Base-by-base conservation (phyloP, 2,797 vertebrate species). In the Rhyacichthys aspro region DNA sequence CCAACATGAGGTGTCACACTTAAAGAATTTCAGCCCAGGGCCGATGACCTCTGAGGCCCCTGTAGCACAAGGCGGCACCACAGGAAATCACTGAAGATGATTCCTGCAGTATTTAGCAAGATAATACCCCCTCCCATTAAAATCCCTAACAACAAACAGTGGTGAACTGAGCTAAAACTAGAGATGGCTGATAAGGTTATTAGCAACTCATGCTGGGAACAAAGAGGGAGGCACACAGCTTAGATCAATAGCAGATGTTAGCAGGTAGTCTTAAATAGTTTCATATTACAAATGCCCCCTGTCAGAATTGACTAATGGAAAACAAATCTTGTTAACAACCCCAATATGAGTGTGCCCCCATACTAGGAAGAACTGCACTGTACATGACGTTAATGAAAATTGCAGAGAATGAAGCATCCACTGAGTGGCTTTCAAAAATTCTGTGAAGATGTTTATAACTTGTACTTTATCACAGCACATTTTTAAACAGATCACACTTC, bases 101-200 rank as follows among this genome's bases (percentile, higher is more conserved):
- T 79, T 86, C 82, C 63, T 83, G 72, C 77, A 82, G 78, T 88
- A 91, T 91, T 92, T 93, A 92, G 94, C 76, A 73, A 94, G 92
- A 93, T 93, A 93, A 92, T 86, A 79, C 82, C 15, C 15, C 53
- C 70, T 11, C 36, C 63, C 56, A 53, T 28, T 48, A 70, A 69
- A 79, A 71, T 42, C 73, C 70, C 59, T 46, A 72, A 82, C 77
- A 88, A 87, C 79, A 94, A 95, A 91, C 92, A 91, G 83, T 87
- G 92, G 92, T 17, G 15, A 15, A 92, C 88, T 88, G 88, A 87
- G 90, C 89, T 92, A 90, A 94, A 95, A 93, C 86, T 91, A 91
- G 93, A 94, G 90, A 93, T 92, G 85, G 78, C 86, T 91, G 93
- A 93, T 94, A 93, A 94, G 89, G 91, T 90, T 90, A 91, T 92